Evolutionary conservation across 2,797 vertebrate species (phyloP), one percentile per base, ranked within the genome.

Genomic region (Enteromius anoplus): DNA sequence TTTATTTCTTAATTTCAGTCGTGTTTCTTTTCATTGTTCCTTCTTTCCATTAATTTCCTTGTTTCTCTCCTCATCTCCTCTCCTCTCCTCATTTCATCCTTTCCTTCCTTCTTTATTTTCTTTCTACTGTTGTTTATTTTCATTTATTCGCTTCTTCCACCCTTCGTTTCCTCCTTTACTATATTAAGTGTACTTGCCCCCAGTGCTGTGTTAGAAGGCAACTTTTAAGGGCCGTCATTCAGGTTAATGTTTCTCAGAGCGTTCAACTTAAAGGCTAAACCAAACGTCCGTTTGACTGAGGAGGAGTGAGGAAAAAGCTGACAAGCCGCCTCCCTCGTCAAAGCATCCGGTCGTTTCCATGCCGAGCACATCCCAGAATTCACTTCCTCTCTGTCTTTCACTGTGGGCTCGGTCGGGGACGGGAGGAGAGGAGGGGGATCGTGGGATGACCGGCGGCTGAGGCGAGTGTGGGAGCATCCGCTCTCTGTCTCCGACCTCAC

Each of bases 341-440:
- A 21, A 45, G 79, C 76, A 82, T 85, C 80, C 76, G 80, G 76
- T 80, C 9, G 29, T 85, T 87, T 78, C 78, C 55, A 87, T 87
- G 83, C 83, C 40, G 70, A 23, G 34, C 83, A 79, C 82, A 82
- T 78, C 47, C 14, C 80, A 45, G 21, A 71, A 49, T 77, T 79
- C 37, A 66, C 84, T 81, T 85, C 84, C 81, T 85, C 47, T 47
- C 80, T 53, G 53, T 68, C 84, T 80, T 85, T 83, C 37, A 85
- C 55, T 73, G 64, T 10, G 55, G 29, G 34, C 60, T 65, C 42
- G 37, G 55, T 76, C 5, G 0, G 23, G 23, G 62, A 53, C 11
- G 51, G 72, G 81, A 45, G 29, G n/a, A 60, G 34, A 79, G 69
- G 68, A 79, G 80, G 80, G 71, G 71, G 60, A 66, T 73, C 66